A percentile compares a stretch with the other conserved stretches of the same genome.
These are phyloP conservation scores for Geococcyx californianus DNA, from an alignment of 2,113 vertebrate genomes.

Conservation along the genomic window DNA sequence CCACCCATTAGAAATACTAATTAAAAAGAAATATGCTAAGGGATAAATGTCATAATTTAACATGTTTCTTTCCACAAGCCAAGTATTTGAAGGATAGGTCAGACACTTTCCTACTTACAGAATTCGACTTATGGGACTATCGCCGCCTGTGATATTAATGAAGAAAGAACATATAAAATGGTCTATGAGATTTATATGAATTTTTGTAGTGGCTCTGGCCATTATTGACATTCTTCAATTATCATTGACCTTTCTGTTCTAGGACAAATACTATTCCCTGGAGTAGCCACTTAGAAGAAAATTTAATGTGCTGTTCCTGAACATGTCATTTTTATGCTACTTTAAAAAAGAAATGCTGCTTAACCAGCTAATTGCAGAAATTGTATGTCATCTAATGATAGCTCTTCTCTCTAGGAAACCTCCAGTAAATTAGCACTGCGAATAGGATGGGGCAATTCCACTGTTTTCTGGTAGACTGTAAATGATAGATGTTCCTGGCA, in stretches of 20 bases:
- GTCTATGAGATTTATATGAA: background rate
- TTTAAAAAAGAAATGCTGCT: slow-evolving; percentile 41
- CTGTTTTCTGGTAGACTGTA: background rate
- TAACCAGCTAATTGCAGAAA: slow-evolving; percentile 55
- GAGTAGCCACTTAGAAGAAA: slow-evolving; percentile 25
- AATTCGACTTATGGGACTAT: background rate
- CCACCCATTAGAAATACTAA: background rate
- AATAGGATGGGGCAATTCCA: background rate
- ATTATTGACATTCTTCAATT: slow-evolving; percentile 56
- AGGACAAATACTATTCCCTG: slow-evolving; percentile 49
- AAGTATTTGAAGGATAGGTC: background rate
- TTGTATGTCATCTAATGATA: background rate
- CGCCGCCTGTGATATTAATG: background rate
- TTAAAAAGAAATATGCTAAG: background rate
- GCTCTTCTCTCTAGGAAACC: slow-evolving; percentile 43
- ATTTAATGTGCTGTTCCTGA: slow-evolving; percentile 32
- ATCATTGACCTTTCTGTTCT: slow-evolving; percentile 48
- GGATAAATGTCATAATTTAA: background rate
- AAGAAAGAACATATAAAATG: slow-evolving; percentile 4
- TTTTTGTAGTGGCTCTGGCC: slow-evolving; percentile 8
- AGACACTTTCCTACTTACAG: background rate
- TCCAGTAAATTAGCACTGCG: slow-evolving; percentile 11
- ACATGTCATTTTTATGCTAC: slow-evolving; percentile 22
- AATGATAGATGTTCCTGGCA: slow-evolving; percentile 24
- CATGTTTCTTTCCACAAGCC: background rate